These are phyloP conservation scores for Pungitius pungitius DNA, from an alignment of 2,113 vertebrate species.

Conservation along the genomic window DNA sequence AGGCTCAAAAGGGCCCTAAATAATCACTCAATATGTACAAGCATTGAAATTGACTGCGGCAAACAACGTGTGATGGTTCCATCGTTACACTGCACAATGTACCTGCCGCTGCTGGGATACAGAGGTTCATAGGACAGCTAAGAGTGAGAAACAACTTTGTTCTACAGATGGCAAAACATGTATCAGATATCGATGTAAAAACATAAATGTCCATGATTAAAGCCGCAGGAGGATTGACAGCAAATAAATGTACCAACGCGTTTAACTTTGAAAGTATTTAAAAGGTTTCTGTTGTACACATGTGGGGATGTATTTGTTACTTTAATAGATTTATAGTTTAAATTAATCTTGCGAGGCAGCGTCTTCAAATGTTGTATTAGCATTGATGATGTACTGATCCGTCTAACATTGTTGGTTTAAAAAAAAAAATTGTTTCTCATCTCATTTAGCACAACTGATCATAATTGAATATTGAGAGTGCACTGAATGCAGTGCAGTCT, in stretches of 20 bases:
- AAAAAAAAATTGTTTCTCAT: conserved; percentile 5
- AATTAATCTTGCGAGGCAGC: conserved; percentile 33
- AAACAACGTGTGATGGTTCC: conserved; percentile 36
- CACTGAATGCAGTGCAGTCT: conserved; percentile 15
- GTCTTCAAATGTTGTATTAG: conserved; percentile 41
- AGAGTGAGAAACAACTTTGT: conserved; percentile 15
- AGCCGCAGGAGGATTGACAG: conserved; percentile 35
- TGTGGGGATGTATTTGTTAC: conserved; percentile 28
- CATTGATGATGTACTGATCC: conserved; percentile 42
- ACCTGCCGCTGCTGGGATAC: conserved; percentile 35
- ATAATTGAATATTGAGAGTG: conserved; percentile 3
- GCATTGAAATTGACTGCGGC: conserved; percentile 42
- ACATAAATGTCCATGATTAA: conserved; percentile 39
- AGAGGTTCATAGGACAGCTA: conserved; percentile 12
- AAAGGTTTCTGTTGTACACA: conserved; percentile 18
- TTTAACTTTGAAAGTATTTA: conserved; percentile 23
- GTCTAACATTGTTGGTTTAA: conserved; percentile 40
- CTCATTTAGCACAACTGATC: conserved; percentile 10
- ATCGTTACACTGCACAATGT: conserved; percentile 46
- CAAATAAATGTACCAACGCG: conserved; percentile 33
- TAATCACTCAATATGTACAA: conserved; percentile 65
- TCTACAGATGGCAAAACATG: conserved; percentile 36
- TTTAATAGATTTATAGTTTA: conserved; percentile 30
- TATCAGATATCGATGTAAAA: conserved; percentile 22
- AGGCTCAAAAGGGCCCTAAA: conserved; percentile 56